These are phyloP conservation scores for Cataglyphis albicans DNA, from an alignment of 2,888 invertebrate genomes.

Conservation along the genomic window DNA sequence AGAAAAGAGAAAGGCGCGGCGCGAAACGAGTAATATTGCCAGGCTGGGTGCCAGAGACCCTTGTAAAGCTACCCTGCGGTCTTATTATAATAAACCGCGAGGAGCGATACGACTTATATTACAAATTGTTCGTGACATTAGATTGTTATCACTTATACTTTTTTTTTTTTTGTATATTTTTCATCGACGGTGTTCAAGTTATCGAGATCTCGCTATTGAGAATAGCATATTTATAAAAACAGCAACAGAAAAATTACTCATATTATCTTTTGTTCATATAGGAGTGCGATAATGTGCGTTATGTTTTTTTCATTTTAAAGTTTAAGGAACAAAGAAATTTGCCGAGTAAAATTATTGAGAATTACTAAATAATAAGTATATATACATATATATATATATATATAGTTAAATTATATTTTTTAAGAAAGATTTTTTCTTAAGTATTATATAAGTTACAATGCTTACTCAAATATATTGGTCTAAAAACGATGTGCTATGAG, in stretches of 20 bases:
- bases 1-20: slow-evolving; percentile 48
- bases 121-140: slow-evolving; percentile 69
- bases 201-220: slow-evolving; percentile 16
- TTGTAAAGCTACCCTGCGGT: slow-evolving; percentile 76
- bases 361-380: background rate
- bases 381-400: background rate
- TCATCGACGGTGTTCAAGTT: background rate
- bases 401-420: slow-evolving; percentile 6
- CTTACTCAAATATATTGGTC: slow-evolving; percentile 8
- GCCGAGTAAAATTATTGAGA: background rate
- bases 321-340: background rate
- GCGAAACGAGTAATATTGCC: slow-evolving; percentile 68
- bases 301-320: background rate
- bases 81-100: slow-evolving; percentile 79
- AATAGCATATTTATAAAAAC: background rate
- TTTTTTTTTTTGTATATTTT: slow-evolving; percentile 40
- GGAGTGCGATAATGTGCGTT: background rate
- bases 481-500: slow-evolving; percentile 1
- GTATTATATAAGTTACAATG: background rate
- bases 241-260: background rate
- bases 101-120: slow-evolving; percentile 66
- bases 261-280: background rate
- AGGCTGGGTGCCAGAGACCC: slow-evolving; percentile 79
- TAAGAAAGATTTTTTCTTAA: slow-evolving; percentile 10
- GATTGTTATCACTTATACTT: slow-evolving; percentile 60